These are phyloP conservation scores for Entomyzon cyanotis DNA, from an alignment of 2,113 vertebrate species.

Conservation along the genomic window DNA sequence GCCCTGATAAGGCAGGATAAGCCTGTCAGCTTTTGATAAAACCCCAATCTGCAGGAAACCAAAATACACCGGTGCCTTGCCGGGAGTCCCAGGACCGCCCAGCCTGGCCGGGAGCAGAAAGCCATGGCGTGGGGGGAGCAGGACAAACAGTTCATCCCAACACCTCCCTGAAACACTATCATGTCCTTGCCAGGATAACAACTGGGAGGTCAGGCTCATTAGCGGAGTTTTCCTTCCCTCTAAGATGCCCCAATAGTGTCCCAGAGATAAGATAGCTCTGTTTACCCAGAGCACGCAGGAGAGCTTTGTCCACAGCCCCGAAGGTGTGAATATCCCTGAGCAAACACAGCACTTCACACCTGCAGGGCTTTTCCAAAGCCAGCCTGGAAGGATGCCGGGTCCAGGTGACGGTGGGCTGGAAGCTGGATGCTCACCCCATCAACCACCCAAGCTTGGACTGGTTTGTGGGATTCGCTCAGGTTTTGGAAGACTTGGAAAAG, in stretches of 20 bases:
- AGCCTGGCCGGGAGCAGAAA: not conserved
- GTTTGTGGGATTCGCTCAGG: not conserved
- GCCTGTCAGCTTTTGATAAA: slow-evolving; percentile 44
- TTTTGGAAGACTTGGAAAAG: not conserved
- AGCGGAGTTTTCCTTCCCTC: not conserved
- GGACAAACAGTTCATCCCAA: not conserved
- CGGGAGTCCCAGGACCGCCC: not conserved
- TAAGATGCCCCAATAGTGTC: not conserved
- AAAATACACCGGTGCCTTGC: not conserved
- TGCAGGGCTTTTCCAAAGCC: not conserved
- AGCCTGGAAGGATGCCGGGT: accelerated
- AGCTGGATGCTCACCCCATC: not conserved
- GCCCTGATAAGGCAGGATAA: slow-evolving; percentile 47
- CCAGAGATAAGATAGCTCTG: not conserved
- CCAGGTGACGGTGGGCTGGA: not conserved
- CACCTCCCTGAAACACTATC: not conserved
- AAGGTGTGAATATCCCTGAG: not conserved
- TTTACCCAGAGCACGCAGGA: not conserved
- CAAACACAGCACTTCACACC: slow-evolving; percentile 56
- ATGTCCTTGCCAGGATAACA: not conserved
- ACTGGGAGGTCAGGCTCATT: slow-evolving; percentile 16
- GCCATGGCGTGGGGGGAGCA: not conserved
- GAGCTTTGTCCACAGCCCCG: not conserved
- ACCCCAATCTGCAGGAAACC: not conserved
- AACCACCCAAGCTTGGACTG: accelerated